Evolutionary conservation across 1,140 invertebrate genomes (phyloP), one percentile per base, ranked within the genome.

Genomic region (Brachionus paranguensis): DNA sequence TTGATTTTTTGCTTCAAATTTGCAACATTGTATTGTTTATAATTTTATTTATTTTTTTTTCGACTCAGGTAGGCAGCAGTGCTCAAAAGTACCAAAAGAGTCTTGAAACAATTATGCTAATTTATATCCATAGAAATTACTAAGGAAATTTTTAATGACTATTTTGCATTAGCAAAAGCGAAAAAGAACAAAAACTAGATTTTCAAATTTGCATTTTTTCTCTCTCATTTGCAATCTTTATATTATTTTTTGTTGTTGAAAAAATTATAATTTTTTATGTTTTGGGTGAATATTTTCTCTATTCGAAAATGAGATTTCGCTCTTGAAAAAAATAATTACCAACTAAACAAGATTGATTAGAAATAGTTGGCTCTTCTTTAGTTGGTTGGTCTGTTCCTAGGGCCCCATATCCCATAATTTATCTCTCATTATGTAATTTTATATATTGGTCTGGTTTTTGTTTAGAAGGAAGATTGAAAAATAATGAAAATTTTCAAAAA

Each of bases 81-180:
- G 53, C 6, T 60, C 20, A 24, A 12, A 33, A 68, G 33, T 68
- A 68, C 33, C 65, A 29, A 68, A 33, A 17, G 68, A 41, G 37
- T 72, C 41, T 45, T 12, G 12, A 72, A 14, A 41, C 41, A 72
- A 72, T 72, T 72, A 72, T 72, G 68, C 37, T 72, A 72, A 72
- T 72, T 41, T 72, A 72, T 72, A 43, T 72, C 68, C 68, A 72
- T 72, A 72, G 68, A 72, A 72, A 72, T 72, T 43, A 68, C 27
- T 68, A 68, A 68, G 33, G 33, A 68, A 33, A 33, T 33, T 68
- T 68, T 37, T 68, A 33, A 72, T 72, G 5, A 70, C 20, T 27
- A 70, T 27, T 65, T 65, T 70, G 29, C 47, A 53, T 53, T 14
- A 17, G 14, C 17, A 53, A 70, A 70, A 17, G 5, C 17, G 11